Base-by-base conservation (phyloP, 2,113 vertebrate genomes). In the Sterrhoptilus dennistouni region DNA sequence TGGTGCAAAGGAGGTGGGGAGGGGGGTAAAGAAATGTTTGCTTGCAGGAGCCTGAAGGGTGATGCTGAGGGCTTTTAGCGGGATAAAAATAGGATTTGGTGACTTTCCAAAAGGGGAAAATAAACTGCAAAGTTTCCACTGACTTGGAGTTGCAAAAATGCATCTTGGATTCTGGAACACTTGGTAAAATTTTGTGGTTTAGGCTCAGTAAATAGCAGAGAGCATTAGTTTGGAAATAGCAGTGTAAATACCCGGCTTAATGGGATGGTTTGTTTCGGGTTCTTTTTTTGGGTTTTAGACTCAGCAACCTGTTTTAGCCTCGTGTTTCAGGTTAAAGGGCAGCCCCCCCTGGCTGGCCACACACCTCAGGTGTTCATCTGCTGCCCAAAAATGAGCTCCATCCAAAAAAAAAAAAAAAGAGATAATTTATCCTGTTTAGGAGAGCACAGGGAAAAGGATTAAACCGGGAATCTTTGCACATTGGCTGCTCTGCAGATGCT, bases 161-260 rank as follows among this genome's bases (percentile, higher is more conserved):
- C 95, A 86, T 91, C 75, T 93, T 49, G 76, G 76, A 75, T 97
- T 91, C 87, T 88, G 92, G 64, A 88, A 90, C 49, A 71, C 68
- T 95, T 61, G 90, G 95, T 96, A 96, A 96, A 96, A 97, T 92
- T 81, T 60, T 97, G 96, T 96, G 96, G 92, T 96, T 96, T 83
- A 38, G 71, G 87, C 82, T 95, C 1, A 0, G 93, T 94, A 96
- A 95, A 96, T 74, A 96, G 88, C 79, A 90, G 83, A 50, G 68
- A 88, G 88, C 83, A 92, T 96, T 93, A 92, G 90, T 54, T 96
- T 96, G 89, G 95, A 96, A 96, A 96, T 64, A 95, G 92, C 83
- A 92, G n/a, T 0, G 38, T 96, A 95, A 96, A 94, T 89, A 78
- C 40, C 56, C 71, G 45, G 71, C 56, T 91, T 96, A 78, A 86